Percentiles rank a stretch among this genome's conserved stretches.
Conservation (phyloP, 2,888 invertebrate genomes). For the Coelinius sp. region DNA sequence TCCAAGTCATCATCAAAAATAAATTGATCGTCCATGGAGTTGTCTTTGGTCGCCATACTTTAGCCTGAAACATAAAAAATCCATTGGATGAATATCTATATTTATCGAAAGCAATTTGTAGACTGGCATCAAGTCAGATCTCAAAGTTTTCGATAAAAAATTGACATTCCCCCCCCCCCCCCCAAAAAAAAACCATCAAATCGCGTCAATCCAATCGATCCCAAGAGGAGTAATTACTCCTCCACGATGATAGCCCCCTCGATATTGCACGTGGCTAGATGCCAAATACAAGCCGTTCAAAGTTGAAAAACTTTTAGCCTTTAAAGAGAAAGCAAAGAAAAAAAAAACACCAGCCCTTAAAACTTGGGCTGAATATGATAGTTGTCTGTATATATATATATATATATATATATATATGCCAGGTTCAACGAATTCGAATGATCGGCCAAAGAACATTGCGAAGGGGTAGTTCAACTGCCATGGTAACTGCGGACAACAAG, state of each 20-base stretch:
- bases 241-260: background rate
- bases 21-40: slow-evolving; percentile 30
- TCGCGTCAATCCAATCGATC: background rate
- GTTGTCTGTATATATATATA: slow-evolving; percentile 16
- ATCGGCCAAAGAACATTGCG: slow-evolving; percentile 53
- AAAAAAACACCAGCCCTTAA: background rate
- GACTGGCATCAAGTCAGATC: background rate
- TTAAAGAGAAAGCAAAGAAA: background rate
- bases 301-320: background rate
- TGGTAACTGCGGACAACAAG: slow-evolving; percentile 70
- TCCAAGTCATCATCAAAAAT: slow-evolving; percentile 7
- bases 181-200: background rate
- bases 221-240: slow-evolving; percentile 6
- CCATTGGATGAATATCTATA: background rate
- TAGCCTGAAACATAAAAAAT: background rate
- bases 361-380: background rate
- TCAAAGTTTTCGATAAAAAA: background rate
- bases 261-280: background rate
- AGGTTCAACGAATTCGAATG: slow-evolving; percentile 60
- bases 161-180: background rate
- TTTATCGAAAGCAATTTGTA: background rate
- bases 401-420: no score
- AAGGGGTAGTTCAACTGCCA: slow-evolving; percentile 54
- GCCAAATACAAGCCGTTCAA: background rate
- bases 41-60: slow-evolving; percentile 6